phyloP scores from a whole-genome alignment of 2,888 invertebrate genomes.

The Timema podura region DNA sequence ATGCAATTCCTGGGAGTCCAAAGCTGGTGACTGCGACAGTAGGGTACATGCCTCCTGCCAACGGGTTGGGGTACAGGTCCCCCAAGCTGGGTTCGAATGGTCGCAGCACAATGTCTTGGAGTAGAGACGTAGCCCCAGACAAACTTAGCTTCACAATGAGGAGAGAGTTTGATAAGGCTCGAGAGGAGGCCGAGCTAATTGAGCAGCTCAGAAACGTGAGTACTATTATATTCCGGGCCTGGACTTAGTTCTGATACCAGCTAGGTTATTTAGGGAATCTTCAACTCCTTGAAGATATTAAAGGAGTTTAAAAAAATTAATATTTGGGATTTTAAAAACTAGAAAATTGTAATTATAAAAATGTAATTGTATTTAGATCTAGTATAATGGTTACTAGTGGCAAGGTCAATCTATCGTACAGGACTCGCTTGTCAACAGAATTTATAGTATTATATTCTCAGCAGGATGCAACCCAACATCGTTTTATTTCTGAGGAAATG shows the following conservation, averaged over 20 bases:
- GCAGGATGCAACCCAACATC: too few relatives aligned
- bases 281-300: background rate
- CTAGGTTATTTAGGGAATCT: too few relatives aligned
- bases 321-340: too few relatives aligned
- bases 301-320: too few relatives aligned
- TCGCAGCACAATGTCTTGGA: constrained; percentile 51
- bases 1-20: constrained; percentile 47
- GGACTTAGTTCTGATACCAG: too few relatives aligned
- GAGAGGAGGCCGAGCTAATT: constrained; percentile 82
- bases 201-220: constrained; percentile 77
- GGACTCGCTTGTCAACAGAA: too few relatives aligned
- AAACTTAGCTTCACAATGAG: constrained; percentile 89
- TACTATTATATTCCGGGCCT: background rate
- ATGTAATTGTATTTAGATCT: too few relatives aligned
- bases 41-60: constrained; percentile 46
- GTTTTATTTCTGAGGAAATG: too few relatives aligned
- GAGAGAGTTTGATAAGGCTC: constrained; percentile 84
- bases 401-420: too few relatives aligned
- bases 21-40: constrained; percentile 56
- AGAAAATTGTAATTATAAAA: too few relatives aligned
- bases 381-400: too few relatives aligned
- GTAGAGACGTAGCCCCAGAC: constrained; percentile 63
- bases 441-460: too few relatives aligned
- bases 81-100: constrained; percentile 26
- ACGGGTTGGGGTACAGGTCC: constrained; percentile 21